Conservation (phyloP, 2,888 invertebrate species). For the Conomelus anceps region DNA sequence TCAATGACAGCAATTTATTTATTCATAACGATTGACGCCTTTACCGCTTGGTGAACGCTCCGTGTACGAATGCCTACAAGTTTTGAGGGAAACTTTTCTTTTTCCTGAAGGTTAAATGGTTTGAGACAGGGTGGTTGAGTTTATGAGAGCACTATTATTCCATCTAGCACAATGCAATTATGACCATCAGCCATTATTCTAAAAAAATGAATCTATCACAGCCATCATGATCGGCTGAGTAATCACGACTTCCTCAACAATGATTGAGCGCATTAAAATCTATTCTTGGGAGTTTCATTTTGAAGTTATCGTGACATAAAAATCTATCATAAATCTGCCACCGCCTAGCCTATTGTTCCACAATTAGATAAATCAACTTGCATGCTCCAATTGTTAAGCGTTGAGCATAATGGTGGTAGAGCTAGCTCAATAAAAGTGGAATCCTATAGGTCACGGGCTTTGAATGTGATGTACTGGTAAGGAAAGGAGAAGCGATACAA, state of each 20-base stretch:
- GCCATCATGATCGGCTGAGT: neutral
- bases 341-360: neutral
- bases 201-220: neutral
- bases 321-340: neutral
- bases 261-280: neutral
- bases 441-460: neutral
- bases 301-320: neutral
- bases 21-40: no score
- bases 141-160: no score
- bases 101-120: neutral
- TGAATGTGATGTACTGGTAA: neutral
- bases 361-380: neutral
- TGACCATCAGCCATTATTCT: neutral
- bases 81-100: neutral
- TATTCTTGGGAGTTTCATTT: neutral
- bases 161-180: neutral
- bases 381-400: neutral
- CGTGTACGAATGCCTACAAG: no score
- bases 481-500: neutral
- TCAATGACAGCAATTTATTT: no score
- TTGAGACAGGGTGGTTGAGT: neutral
- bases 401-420: neutral
- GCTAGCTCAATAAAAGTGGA: neutral
- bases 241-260: neutral
- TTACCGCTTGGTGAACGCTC: no score